A percentile compares a stretch with the other conserved stretches of the same genome.
These are phyloP conservation scores for Drosophila melanosoma DNA, from an alignment of 2,888 invertebrate species.

Conservation along the genomic window DNA sequence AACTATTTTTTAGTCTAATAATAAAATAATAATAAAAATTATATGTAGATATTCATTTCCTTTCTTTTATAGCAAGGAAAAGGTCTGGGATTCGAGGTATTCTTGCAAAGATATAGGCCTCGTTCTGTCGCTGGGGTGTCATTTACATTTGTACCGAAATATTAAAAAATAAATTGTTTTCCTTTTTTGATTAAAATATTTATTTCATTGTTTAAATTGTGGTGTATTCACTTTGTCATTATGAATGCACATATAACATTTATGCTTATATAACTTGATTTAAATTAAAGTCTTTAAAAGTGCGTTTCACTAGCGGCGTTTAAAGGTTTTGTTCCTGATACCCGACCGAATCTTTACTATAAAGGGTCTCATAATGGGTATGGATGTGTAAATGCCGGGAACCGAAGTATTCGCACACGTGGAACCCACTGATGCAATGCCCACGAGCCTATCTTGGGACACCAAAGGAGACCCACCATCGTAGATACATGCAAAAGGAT, in stretches of 20 bases:
- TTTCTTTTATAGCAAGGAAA: too few species aligned
- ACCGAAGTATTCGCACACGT: conserved; percentile 25
- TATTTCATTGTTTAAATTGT: not conserved
- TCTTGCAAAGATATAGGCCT: not conserved
- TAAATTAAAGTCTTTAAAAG: not conserved
- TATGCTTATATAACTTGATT: not conserved
- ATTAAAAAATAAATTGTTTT: not conserved
- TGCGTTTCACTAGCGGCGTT: not conserved
- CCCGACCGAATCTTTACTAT: conserved; percentile 7
- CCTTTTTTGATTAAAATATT: not conserved
- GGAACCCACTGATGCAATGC: conserved; percentile 43
- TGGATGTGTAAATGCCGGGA: conserved; percentile 45
- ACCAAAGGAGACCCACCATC: conserved; percentile 43
- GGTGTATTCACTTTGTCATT: not conserved
- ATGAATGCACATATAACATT: not conserved
- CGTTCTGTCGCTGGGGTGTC: not conserved
- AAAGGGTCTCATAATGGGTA: conserved; percentile 9
- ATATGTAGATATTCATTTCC: too few species aligned
- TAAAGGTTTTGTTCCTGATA: not conserved
- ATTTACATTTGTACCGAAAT: not conserved
- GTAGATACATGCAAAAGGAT: conserved; percentile 28
- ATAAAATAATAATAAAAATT: too few species aligned
- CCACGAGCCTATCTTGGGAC: conserved; percentile 29
- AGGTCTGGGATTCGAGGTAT: too few species aligned
- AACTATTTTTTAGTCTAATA: too few species aligned